Percentiles rank a stretch among this genome's conserved stretches.
These are phyloP conservation scores for Takifugu bimaculatus DNA, from an alignment of 2,113 vertebrate species.

Conservation along the genomic window DNA sequence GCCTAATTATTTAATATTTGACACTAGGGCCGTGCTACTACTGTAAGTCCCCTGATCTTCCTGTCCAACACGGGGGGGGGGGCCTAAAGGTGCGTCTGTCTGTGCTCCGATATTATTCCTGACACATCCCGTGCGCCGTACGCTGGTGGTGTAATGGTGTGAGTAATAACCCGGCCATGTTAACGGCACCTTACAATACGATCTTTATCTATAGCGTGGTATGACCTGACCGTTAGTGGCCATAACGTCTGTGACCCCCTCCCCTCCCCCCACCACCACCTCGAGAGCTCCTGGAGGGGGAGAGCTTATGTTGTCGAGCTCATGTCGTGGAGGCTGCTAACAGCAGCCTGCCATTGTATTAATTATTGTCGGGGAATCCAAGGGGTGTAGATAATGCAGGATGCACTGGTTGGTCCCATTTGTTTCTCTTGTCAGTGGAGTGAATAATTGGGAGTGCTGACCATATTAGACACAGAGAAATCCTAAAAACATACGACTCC, in stretches of 20 bases:
- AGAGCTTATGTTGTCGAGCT: conserved; percentile 71
- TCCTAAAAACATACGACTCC: conserved; percentile 68
- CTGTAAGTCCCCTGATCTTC: not conserved
- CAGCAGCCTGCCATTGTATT: conserved; percentile 76
- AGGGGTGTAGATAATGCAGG: conserved; percentile 79
- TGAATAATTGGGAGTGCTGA: conserved; percentile 82
- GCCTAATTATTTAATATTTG: conserved; percentile 12
- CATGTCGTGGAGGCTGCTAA: conserved; percentile 68
- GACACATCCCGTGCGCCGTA: conserved; percentile 54
- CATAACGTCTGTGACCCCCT: conserved; percentile 43
- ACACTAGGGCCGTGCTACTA: conserved; percentile 37
- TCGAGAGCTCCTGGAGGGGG: conserved; percentile 62
- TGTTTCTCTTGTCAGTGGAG: conserved; percentile 83
- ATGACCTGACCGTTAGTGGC: conserved; percentile 33
- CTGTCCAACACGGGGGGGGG: not conserved
- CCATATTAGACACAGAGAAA: conserved; percentile 78
- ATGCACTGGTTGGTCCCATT: conserved; percentile 77
- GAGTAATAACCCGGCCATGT: conserved; percentile 56
- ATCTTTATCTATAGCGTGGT: conserved; percentile 43
- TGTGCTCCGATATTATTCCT: conserved; percentile 39
- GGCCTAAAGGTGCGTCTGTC: conserved; percentile 26
- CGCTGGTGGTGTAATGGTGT: conserved; percentile 61
- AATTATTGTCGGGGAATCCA: conserved; percentile 80
- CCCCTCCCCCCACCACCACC: too few species aligned
- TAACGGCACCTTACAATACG: conserved; percentile 43